Conservation (phyloP, 2,113 vertebrate species). For the Hyperopisus bebe region DNA sequence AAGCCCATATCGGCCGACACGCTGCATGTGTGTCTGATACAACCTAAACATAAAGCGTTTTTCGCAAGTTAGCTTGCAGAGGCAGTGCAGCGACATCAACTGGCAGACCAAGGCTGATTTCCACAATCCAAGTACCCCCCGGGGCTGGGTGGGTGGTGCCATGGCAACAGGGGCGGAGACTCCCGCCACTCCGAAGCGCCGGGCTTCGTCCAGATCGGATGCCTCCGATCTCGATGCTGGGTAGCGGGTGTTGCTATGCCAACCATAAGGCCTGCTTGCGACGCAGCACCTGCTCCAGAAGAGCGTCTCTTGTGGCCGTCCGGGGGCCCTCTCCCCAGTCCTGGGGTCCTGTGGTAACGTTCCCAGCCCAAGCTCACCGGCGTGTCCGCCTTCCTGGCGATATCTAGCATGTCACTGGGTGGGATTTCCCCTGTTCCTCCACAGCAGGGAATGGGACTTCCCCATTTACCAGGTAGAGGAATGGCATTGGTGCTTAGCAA, state of each 20-base stretch:
- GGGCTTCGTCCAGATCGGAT: background rate
- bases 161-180: constrained; percentile 2
- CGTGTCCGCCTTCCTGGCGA: background rate
- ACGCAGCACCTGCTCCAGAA: background rate
- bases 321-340: background rate
- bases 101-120: background rate
- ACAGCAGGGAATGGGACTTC: background rate
- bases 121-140: background rate
- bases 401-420: background rate
- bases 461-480: background rate
- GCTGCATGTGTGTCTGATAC: background rate
- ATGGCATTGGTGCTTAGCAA: background rate
- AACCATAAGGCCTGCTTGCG: constrained; percentile 5
- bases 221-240: background rate
- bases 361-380: background rate
- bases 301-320: background rate
- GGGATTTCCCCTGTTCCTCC: background rate
- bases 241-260: constrained; percentile 3
- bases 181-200: background rate
- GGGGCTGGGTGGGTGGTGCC: background rate
- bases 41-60: background rate
- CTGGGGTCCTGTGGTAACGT: background rate
- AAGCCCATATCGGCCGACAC: background rate
- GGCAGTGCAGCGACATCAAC: background rate
- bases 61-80: background rate